Evolutionary conservation across 1,140 invertebrate species (phyloP), one percentile per base, ranked within the genome.

Genomic region (Leptoteleia sp.): DNA sequence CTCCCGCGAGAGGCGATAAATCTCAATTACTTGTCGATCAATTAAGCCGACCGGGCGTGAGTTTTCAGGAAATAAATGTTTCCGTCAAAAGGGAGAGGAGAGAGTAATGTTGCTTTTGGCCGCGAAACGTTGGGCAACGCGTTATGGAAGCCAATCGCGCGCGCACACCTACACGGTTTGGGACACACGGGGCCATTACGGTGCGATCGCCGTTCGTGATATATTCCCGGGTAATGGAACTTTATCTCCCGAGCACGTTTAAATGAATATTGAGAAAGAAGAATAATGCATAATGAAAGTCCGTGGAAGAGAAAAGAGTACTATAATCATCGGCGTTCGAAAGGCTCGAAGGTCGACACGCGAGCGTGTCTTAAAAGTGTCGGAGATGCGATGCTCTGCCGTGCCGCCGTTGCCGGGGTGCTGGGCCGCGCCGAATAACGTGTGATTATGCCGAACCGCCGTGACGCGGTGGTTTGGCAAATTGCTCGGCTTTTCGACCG

Each of bases 241-340:
- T 76, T 76, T 62, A 80, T 80, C 73, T 76, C 17, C n/a, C 17
- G 25, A 57, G 67, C 65, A 72, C 52, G 54, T 72, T 76, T 70
- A 61, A 80, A 80, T 80, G 62, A 80, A 68, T 72, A 73, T 80
- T 76, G 50, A 76, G 72, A 76, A 76, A 70, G 61, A 48, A 19
- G 67, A 76, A 80, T 61, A 71, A 47, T 61, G 67, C 48, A 67
- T 73, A 73, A 80, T 80, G 72, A 80, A 76, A 76, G 72, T 80
- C 50, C 62, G 43, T 13, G 62, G 61, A 45, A 54, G 72, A 70
- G 72, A 80, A 73, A 73, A 76, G 55, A 68, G 61, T 55, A 61
- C 72, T 59, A 48, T 80, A 80, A 80, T 80, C 72, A 80, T 67
- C 50, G 57, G 57, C 35, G 62, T 65, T 65, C 38, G 61, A 68